A percentile compares a stretch with the other conserved stretches of the same genome.
phyloP scores from a whole-genome alignment of 2,113 vertebrate genomes.

The Choloepus hoffmanni region DNA sequence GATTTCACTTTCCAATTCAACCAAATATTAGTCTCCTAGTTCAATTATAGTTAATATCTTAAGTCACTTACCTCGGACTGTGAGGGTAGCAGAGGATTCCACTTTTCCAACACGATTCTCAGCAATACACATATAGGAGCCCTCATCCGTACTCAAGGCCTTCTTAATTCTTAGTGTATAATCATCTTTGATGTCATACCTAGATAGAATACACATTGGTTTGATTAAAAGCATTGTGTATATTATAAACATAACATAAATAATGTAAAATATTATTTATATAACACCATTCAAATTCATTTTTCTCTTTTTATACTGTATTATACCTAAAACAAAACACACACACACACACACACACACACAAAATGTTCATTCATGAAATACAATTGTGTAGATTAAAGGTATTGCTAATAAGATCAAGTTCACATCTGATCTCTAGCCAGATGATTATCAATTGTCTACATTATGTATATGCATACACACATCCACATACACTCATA shows the following conservation, averaged over 20 bases:
- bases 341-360: neutral
- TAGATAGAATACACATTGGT: constrained; percentile 79
- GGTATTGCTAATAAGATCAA: constrained; percentile 82
- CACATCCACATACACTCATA: too few species aligned
- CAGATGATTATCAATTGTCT: neutral
- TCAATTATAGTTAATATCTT: neutral
- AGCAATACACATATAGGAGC: constrained; percentile 94
- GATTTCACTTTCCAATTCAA: constrained; percentile 19
- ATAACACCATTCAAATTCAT: constrained; percentile 75
- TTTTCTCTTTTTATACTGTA: constrained; percentile 80
- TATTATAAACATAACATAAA: neutral
- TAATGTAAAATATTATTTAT: too few species aligned
- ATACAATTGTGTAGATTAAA: constrained; percentile 75
- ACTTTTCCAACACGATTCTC: constrained; percentile 98
- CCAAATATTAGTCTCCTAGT: neutral
- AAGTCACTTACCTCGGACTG: constrained; percentile 93
- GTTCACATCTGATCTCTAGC: neutral
- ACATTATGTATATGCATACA: neutral
- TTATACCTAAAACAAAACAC: constrained; percentile 79
- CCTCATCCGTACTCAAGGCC: constrained; percentile 92
- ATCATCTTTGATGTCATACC: constrained; percentile 98
- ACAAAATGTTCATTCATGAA: constrained; percentile 79
- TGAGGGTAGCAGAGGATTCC: constrained; percentile 95
- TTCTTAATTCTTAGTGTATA: constrained; percentile 97
- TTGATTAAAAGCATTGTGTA: constrained; percentile 13